A percentile compares a stretch with the other conserved stretches of the same genome.
phyloP scores from a whole-genome alignment of 2,797 vertebrate species.

The Jordanella pulchra region DNA sequence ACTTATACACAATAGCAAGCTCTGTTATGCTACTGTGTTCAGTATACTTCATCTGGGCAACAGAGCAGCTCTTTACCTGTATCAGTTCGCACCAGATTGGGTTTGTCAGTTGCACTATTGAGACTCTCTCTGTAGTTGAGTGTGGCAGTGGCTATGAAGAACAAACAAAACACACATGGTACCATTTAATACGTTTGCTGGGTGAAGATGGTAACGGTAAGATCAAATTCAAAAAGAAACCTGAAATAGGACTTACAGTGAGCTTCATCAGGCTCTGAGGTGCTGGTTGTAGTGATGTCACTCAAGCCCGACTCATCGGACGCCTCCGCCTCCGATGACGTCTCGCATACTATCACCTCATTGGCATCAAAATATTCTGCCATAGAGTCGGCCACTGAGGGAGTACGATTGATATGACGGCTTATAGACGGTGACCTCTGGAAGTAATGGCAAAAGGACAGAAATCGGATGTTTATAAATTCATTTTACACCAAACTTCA shows the following conservation, averaged over 20 bases:
- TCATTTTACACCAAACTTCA: too few relatives aligned
- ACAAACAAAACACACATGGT: background rate
- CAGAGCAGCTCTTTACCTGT: slow-evolving; percentile 49
- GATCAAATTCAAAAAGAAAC: too few relatives aligned
- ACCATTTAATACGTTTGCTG: background rate
- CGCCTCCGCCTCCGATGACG: slow-evolving; percentile 86
- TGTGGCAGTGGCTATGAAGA: slow-evolving; percentile 55
- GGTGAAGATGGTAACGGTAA: background rate
- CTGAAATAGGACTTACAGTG: slow-evolving; percentile 55
- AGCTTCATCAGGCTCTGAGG: slow-evolving; percentile 82
- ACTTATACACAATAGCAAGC: background rate
- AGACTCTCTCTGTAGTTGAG: slow-evolving; percentile 72
- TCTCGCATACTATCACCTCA: slow-evolving; percentile 86
- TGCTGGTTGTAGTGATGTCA: slow-evolving; percentile 86
- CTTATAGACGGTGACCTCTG: slow-evolving; percentile 60
- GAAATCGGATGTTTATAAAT: too few relatives aligned
- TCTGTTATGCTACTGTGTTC: background rate
- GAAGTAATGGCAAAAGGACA: background rate
- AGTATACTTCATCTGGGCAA: background rate
- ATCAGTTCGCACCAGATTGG: slow-evolving; percentile 35
- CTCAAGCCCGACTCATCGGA: slow-evolving; percentile 88
- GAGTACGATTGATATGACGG: slow-evolving; percentile 76
- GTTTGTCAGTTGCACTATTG: slow-evolving; percentile 47
- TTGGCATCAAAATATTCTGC: slow-evolving; percentile 91
- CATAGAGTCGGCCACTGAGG: slow-evolving; percentile 88